Evolutionary conservation across 2,113 vertebrate species (phyloP), one percentile per base, ranked within the genome.

Genomic region (Polypterus senegalus): DNA sequence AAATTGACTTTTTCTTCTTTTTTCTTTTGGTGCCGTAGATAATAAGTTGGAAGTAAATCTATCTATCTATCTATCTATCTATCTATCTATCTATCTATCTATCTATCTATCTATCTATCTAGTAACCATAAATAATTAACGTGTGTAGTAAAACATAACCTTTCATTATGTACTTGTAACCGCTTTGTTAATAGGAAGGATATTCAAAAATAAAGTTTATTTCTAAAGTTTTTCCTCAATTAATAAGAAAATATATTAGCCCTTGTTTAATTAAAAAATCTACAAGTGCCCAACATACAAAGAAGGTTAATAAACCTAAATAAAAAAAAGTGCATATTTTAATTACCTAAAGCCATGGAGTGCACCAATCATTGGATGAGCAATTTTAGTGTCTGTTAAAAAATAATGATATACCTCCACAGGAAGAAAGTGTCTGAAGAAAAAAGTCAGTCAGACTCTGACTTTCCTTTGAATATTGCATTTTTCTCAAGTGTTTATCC

Each of bases 321-420:
- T 46, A 62, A 11, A 11, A 64, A 46, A 27, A 27, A 45, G 46
- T 47, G 47, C 49, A 46, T 47, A 27, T 27, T 27, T 27, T 27
- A 27, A 27, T 27, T 27, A 27, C 27, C 27, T 27, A 27, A 27
- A 27, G 27, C 27, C 27, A 27, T 61, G 53, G 3, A 45, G n/a
- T 48, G 53, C 5, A 11, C 43, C 56, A 27, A 5, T 4, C n/a
- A 62, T 47, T 56, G 7, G 8, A 5, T 44, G 4, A 11, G 46
- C 9, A 57, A 44, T 5, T 57, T 7, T 44, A 57, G 27, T 64
- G 27, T 59, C 44, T 8, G 45, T 46, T 51, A 60, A 59, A 64
- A 54, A 59, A 59, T 65, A 64, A 60, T 57, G 55, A 69, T 60
- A 63, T 66, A 69, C 67, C 54, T 56, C 65, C 55, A 54, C 54